A percentile compares a stretch with the other conserved stretches of the same genome.
phyloP scores from a whole-genome alignment of 53 echinoderm and acorn worm genomes.

The Pentamera pediparva region DNA sequence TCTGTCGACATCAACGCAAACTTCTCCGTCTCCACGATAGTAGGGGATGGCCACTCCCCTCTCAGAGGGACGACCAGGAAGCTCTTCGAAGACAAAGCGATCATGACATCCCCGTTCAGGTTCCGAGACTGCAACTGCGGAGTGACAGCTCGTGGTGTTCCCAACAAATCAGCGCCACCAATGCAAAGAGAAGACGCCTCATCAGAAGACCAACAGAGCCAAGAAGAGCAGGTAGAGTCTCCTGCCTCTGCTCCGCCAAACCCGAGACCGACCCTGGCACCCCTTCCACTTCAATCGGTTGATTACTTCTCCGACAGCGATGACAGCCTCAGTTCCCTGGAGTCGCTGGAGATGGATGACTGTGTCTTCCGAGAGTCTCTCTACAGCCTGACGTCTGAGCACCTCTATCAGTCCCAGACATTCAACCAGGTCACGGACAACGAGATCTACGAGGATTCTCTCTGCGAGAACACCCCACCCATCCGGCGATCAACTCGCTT shows the following conservation, averaged over 20 bases:
- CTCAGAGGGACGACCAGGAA: background rate
- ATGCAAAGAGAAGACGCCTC: constrained; percentile 43
- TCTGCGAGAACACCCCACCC: background rate
- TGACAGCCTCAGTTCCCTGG: background rate
- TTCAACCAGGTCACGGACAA: constrained; percentile 13
- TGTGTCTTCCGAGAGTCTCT: constrained; percentile 27
- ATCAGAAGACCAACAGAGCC: constrained; percentile 53
- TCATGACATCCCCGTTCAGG: constrained; percentile 20
- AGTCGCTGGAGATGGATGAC: constrained; percentile 30
- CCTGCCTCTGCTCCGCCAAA: background rate
- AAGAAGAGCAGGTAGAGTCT: background rate
- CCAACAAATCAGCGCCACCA: background rate
- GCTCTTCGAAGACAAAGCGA: constrained; percentile 1
- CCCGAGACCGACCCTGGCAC: constrained; percentile 63
- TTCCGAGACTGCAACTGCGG: background rate
- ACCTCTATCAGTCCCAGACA: constrained; percentile 24
- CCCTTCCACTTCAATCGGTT: constrained; percentile 5
- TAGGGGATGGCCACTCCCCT: background rate
- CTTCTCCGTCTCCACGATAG: background rate
- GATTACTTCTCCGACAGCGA: constrained; percentile 28
- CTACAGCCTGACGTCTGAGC: constrained; percentile 28
- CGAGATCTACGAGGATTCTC: constrained; percentile 27
- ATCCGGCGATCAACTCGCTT: background rate
- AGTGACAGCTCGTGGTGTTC: background rate
- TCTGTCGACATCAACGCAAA: background rate